These are phyloP conservation scores for Periparus ater DNA, from an alignment of 2,797 vertebrate species.

Conservation along the genomic window DNA sequence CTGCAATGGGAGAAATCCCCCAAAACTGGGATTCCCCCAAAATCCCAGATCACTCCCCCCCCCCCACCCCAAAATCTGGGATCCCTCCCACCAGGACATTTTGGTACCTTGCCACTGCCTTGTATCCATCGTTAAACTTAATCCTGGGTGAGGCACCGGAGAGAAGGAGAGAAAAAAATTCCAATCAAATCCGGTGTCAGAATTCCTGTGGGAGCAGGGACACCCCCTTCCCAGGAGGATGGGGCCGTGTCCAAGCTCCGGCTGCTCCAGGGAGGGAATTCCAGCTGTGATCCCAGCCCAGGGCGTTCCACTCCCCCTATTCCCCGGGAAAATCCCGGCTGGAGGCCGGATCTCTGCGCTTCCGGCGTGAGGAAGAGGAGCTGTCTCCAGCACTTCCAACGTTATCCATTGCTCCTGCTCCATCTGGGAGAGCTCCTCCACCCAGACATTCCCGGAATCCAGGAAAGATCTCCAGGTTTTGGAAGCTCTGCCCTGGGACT, in stretches of 20 bases:
- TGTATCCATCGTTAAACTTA: conserved; percentile 67
- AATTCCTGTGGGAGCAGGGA: not conserved
- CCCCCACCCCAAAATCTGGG: not conserved
- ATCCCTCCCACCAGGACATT: not conserved
- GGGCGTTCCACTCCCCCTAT: not conserved
- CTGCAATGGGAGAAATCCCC: not conserved
- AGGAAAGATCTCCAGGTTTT: not conserved
- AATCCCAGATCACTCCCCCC: not conserved
- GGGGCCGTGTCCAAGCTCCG: not conserved
- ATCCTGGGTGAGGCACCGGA: conserved; percentile 36
- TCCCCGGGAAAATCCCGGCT: not conserved
- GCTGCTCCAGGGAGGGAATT: not conserved
- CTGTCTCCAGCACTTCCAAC: rapidly evolving
- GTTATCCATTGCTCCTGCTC: not conserved
- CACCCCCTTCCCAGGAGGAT: not conserved
- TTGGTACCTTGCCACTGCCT: conserved; percentile 67
- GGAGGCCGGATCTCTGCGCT: not conserved
- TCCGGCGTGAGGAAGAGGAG: not conserved
- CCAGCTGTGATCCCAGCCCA: not conserved
- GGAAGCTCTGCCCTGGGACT: not conserved
- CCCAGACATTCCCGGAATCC: not conserved
- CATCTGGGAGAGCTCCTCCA: not conserved
- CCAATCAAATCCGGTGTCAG: not conserved
- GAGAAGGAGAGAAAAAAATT: not conserved
- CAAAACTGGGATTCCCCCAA: not conserved